Percentiles rank a stretch among this genome's conserved stretches.
Evolutionary conservation across 2,888 invertebrate genomes (phyloP).

Genomic region (Caenorhabditis panamensis): DNA sequence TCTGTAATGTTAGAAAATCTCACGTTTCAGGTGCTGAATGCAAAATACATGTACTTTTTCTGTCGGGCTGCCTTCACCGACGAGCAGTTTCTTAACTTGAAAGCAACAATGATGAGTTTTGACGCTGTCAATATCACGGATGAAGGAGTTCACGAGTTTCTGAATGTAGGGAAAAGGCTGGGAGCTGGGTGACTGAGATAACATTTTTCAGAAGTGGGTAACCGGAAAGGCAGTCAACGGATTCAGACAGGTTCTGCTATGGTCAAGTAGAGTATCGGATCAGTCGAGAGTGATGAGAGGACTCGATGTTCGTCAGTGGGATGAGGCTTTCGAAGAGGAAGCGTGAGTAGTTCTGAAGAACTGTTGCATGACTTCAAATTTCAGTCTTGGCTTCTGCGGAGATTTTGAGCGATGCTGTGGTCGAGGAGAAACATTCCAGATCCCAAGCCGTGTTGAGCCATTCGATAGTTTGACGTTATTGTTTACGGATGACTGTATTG

Average conservation of each 20-base stretch:
- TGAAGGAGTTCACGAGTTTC: constrained; percentile 13
- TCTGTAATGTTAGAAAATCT: neutral
- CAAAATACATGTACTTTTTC: neutral
- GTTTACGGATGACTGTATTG: neutral
- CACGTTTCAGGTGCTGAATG: neutral
- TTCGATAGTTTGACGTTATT: constrained; percentile 15
- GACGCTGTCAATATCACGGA: neutral
- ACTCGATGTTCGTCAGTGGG: neutral
- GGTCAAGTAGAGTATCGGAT: neutral
- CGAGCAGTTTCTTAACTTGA: constrained; percentile 17
- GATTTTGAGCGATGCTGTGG: constrained; percentile 6
- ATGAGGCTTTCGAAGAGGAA: constrained; percentile 5
- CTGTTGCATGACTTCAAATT: neutral
- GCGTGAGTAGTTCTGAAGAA: constrained; percentile 1
- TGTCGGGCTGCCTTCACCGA: constrained; percentile 14
- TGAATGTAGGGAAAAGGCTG: neutral
- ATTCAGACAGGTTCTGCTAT: neutral
- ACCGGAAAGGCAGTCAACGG: neutral
- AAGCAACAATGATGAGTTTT: neutral
- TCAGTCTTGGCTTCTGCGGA: constrained; percentile 10
- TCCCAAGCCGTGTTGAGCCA: constrained; percentile 3
- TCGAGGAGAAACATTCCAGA: constrained; percentile 14
- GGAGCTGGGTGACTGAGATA: neutral
- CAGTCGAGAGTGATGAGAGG: neutral
- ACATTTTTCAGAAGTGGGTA: constrained; percentile 2